Percentiles rank a stretch among this genome's conserved stretches.
phyloP scores from a whole-genome alignment of 2,113 vertebrate species.

The Cisticola juncidis region DNA sequence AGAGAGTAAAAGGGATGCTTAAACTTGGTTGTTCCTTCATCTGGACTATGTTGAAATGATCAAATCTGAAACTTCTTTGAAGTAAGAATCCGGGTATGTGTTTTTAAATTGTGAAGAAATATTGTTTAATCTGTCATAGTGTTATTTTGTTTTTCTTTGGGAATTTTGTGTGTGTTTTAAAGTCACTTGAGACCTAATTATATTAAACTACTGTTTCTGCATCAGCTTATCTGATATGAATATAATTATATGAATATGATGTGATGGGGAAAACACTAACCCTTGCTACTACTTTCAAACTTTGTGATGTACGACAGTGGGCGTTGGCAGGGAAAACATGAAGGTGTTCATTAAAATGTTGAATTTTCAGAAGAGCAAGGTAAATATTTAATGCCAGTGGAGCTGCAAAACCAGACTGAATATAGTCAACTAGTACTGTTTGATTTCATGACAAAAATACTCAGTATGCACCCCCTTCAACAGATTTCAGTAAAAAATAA shows the following conservation, averaged over 20 bases:
- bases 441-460: background rate
- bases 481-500: background rate
- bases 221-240: background rate
- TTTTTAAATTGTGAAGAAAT: background rate
- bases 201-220: background rate
- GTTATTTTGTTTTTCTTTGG: background rate
- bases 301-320: background rate
- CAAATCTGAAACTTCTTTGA: background rate
- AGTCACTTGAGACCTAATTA: conserved; percentile 10
- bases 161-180: background rate
- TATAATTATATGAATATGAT: background rate
- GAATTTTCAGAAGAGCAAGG: background rate
- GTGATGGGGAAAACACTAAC: background rate
- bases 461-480: background rate
- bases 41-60: background rate
- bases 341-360: conserved; percentile 30
- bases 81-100: background rate
- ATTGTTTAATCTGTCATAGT: background rate
- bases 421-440: background rate
- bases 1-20: background rate
- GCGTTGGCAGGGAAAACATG: background rate
- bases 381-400: conserved; percentile 32
- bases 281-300: background rate
- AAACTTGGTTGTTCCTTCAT: background rate
- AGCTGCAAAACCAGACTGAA: background rate